phyloP scores from a whole-genome alignment of 1,140 invertebrate genomes.

The Brachystomella parvula region DNA sequence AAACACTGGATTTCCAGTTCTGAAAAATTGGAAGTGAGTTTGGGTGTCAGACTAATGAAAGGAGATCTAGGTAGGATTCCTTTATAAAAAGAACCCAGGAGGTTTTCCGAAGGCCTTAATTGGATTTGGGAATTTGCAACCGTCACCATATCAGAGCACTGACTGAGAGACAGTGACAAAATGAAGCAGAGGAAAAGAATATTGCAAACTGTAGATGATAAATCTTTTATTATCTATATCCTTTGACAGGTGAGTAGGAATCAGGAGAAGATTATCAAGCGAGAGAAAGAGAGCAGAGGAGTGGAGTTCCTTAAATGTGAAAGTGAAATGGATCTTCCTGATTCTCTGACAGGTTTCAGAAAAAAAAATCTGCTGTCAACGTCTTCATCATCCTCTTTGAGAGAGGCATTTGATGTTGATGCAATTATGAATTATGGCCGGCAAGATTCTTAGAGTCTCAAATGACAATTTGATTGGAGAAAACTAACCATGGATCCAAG shows the following conservation, averaged over 20 bases:
- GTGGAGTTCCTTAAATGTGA: background rate
- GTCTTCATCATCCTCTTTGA: background rate
- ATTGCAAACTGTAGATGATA: constrained; percentile 31
- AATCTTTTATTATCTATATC: constrained; percentile 27
- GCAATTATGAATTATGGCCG: constrained; percentile 39
- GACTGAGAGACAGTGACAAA: background rate
- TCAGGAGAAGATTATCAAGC: constrained; percentile 34
- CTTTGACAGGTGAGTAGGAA: background rate
- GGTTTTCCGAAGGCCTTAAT: background rate
- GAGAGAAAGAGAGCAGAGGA: background rate
- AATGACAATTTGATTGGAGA: constrained; percentile 39
- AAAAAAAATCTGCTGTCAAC: background rate
- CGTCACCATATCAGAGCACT: background rate
- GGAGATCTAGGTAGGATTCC: background rate
- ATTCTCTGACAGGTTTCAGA: constrained; percentile 16
- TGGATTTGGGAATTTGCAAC: constrained; percentile 1
- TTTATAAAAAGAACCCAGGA: background rate
- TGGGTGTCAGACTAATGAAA: background rate
- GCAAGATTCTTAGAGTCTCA: constrained; percentile 16
- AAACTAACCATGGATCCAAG: constrained; percentile 36
- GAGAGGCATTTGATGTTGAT: constrained; percentile 10
- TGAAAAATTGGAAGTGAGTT: constrained; percentile 2
- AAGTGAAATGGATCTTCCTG: constrained; percentile 33
- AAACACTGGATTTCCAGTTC: constrained; percentile 2
- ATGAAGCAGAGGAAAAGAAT: background rate